Base-by-base conservation (phyloP, 2,797 vertebrate genomes). In the Eulemur mongoz region DNA sequence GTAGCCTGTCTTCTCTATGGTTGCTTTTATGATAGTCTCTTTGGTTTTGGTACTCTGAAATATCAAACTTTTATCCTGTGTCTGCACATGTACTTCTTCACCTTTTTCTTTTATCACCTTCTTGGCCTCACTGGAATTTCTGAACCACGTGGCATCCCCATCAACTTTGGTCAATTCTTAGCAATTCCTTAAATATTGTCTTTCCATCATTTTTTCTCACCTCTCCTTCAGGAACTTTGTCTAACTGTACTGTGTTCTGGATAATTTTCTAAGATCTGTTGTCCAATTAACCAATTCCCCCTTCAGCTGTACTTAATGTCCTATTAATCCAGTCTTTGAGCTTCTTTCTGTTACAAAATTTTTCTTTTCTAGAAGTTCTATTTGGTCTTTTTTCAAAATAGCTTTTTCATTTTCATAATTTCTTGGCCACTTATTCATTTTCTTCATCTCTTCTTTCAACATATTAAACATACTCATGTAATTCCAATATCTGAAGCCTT, bases 131-230 rank as follows among this genome's bases (percentile, higher is more conserved):
- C 5, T 50, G 15, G 27, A 61, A 92, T 92, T 95, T 96, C 57
- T 79, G 11, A 91, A 85, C 8, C 50, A 78, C 17, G 23, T 59
- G 61, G 20, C n/a, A 92, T 50, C n/a, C 76, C 78, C 40, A 82
- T 85, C 92, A 85, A 91, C 73, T 94, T 52, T 48, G 59, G n/a
- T 13, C 61, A 95, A 72, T 61, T 78, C 61, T 91, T 43, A 96
- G 32, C 52, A 43, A 67, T 61, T 95, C 20, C 90, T 80, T 61
- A 48, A 92, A 32, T 65, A 72, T 1, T 87, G 43, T 70, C 43
- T 85, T 91, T 59, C 73, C 32, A 48, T 27, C 32, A 78, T 57
- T 95, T 94, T 63, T 57, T 95, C 52, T 73, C 43, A 59, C 4
- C 40, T 88, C 70, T 96, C 54, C 40, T 87, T 84, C 38, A 86